Evolutionary conservation across 2,113 vertebrate genomes (phyloP), one percentile per base, ranked within the genome.

Genomic region (Solea senegalensis): DNA sequence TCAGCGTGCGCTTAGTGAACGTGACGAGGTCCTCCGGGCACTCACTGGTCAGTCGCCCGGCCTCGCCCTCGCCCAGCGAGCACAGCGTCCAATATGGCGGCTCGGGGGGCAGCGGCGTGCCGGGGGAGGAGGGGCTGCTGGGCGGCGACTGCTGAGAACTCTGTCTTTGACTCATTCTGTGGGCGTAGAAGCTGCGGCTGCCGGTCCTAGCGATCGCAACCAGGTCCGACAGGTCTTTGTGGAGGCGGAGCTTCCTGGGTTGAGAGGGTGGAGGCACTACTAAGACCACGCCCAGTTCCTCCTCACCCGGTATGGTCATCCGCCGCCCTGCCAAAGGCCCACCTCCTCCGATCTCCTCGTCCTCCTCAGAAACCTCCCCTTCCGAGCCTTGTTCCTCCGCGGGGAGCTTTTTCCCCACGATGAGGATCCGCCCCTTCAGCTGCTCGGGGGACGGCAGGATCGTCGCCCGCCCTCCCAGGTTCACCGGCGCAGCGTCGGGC

Each of bases 341-440:
- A 0, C 94, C 93, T 2, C 92, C 96, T 75, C 97, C 96, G 0
- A 95, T 95, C 84, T 98, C 97, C 82, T 99, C 97, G 0, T 98
- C 97, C 86, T 99, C 98, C 65, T 99, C 97, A 0, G 96, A 97
- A 10, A 99, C 95, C 63, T 98, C 97, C 63, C 97, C 96, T 21
- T 99, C 97, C 5, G 94, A 92, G 15, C 94, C 84, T 2, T 95
- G 93, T 40, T 94, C 89, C 51, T 95, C 91, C 0, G 81, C 83
- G 5, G 95, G 94, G 10, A 99, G 83, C 65, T 97, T 98, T 84
- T 97, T 99, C 60, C 96, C 97, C 74, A 98, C 96, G 16, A 98
- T 80, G 0, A 99, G 93, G 74, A 99, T 92, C 72, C 92, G 96
- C 58, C 94, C 94, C 88, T 95, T 98, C 46, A 99, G 79, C 81